Evolutionary conservation across 1,140 invertebrate genomes (phyloP), one percentile per base, ranked within the genome.

Genomic region (Magallana ariakensis): DNA sequence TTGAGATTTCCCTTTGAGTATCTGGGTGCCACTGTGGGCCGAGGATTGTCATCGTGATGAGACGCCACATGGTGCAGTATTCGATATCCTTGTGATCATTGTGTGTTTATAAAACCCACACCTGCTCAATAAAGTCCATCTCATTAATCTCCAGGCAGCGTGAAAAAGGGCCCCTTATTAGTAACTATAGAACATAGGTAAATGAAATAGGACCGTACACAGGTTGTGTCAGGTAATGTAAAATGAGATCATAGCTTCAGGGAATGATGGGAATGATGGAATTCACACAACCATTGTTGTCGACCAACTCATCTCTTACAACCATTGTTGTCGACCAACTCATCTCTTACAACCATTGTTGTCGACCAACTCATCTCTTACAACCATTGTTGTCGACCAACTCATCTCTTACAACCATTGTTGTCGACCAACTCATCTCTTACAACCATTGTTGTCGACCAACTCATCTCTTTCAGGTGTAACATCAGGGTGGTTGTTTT

Each of bases 111-210:
- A 70, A 19, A 70, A 70, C 66, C 0, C 19, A 70, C 66, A 70
- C 66, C 66, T 70, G 66, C 66, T 70, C 66, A 26, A 22, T 33
- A 70, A 11, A 19, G 8, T 22, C 66, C 66, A 70, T 70, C 66
- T 26, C 66, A 70, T 70, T 70, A 70, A 70, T 70, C 19, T 19
- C 19, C 66, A 33, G 33, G 19, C 66, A 70, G 66, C 66, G 33
- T 70, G 66, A 22, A 70, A 33, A 10, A 8, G 33, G 66, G 33
- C 33, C 66, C 33, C 33, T 70, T 11, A 70, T 70, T 70, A 26
- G 66, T 70, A 70, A 70, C 66, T 70, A 70, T 70, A 70, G 66
- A 70, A 22, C 19, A 13, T 70, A 70, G 66, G 66, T 70, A 70
- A 70, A 70, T 46, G 66, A 70, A 70, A 70, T 22, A 11, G 33